Evolutionary conservation across 2,797 vertebrate species (phyloP).

Genomic region (Adrianichthys oophorus): DNA sequence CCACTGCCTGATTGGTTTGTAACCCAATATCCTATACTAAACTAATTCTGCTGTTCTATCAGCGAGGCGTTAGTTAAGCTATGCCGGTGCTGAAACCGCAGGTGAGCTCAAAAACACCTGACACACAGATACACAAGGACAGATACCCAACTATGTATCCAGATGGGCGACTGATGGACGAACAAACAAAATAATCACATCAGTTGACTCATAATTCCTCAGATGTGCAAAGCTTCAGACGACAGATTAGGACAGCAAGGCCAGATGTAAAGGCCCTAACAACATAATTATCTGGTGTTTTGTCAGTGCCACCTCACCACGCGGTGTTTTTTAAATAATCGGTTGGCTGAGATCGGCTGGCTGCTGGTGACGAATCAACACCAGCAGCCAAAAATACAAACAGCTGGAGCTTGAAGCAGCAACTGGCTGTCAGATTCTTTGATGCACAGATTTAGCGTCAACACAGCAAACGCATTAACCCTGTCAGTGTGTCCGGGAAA

Average conservation of each 20-base stretch:
- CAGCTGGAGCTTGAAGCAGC: conserved; percentile 52
- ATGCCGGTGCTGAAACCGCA: conserved; percentile 17
- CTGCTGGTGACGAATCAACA: conserved; percentile 42
- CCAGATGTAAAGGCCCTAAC: conserved; percentile 54
- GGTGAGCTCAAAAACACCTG: conserved; percentile 13
- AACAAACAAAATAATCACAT: conserved; percentile 56
- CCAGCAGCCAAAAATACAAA: conserved; percentile 53
- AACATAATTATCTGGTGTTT: conserved; percentile 51
- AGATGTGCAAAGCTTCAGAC: conserved; percentile 1
- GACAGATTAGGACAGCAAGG: conserved; percentile 20
- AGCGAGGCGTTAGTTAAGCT: conserved; percentile 26
- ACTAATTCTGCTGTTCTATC: conserved; percentile 61
- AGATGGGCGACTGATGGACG: conserved; percentile 30
- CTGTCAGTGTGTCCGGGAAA: conserved; percentile 1
- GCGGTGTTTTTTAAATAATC: conserved; percentile 37
- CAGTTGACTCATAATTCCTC: conserved; percentile 48
- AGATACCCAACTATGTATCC: conserved; percentile 6
- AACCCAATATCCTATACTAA: conserved; percentile 51
- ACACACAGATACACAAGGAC: conserved; percentile 28
- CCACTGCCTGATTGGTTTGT: conserved; percentile 63
- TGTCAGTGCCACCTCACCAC: conserved; percentile 43
- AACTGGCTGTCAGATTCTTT: conserved; percentile 10
- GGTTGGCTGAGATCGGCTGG: conserved; percentile 39
- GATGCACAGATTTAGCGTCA: conserved; percentile 14
- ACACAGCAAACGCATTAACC: conserved; percentile 8